These are phyloP conservation scores for Gallinago solitaria DNA, from an alignment of 2,797 vertebrate genomes.

Conservation along the genomic window DNA sequence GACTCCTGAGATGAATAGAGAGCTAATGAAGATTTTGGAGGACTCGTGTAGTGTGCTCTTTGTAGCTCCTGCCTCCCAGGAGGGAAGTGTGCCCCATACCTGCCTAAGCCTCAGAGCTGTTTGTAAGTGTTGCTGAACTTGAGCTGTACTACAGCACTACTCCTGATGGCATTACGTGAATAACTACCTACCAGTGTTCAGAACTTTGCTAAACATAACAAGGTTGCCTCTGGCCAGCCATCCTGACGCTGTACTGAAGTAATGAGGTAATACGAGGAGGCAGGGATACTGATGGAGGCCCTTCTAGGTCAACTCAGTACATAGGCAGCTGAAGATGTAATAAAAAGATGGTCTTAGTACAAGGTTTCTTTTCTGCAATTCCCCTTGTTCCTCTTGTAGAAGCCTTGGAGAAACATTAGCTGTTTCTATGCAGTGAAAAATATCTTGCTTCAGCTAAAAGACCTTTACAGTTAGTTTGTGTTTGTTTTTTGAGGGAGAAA, in stretches of 20 bases:
- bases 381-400: not conserved
- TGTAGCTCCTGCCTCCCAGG: not conserved
- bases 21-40: not conserved
- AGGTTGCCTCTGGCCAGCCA: not conserved
- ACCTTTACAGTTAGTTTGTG: not conserved
- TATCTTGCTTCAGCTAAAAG: not conserved
- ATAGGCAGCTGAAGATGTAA: not conserved
- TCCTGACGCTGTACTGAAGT: not conserved
- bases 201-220: not conserved
- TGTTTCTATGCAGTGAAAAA: not conserved
- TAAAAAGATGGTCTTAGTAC: not conserved
- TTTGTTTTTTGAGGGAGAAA: not conserved
- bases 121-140: accelerated
- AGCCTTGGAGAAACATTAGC: not conserved
- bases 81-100: not conserved
- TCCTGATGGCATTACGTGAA: not conserved
- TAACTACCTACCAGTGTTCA: not conserved
- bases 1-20: not conserved
- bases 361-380: not conserved
- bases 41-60: not conserved
- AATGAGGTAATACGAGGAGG: not conserved
- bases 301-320: not conserved
- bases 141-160: not conserved
- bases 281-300: not conserved
- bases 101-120: not conserved